Evolutionary conservation across 2,888 invertebrate species (phyloP).

Genomic region (Coleophora flavipennella): DNA sequence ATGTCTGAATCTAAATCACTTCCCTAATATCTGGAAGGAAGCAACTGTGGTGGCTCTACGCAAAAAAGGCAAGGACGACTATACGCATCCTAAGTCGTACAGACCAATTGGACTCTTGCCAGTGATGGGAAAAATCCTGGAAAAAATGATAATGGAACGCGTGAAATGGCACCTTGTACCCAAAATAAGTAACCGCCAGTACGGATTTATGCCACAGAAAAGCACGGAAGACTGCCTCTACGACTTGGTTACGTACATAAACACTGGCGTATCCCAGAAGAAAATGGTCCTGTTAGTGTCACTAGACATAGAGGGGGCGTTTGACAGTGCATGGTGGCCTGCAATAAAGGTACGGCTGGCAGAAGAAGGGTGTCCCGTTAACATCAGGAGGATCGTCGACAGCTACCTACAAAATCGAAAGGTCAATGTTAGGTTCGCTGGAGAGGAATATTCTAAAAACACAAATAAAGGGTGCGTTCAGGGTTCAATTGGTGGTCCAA

Average conservation of each 20-base stretch:
- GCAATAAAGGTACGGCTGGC: slow-evolving; percentile 6
- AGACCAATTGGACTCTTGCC: slow-evolving; percentile 11
- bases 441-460: background rate
- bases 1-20: slow-evolving; percentile 2
- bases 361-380: slow-evolving; percentile 6
- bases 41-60: slow-evolving; percentile 3
- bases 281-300: slow-evolving; percentile 5
- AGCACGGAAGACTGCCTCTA: slow-evolving; percentile 4
- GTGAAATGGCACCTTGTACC: slow-evolving; percentile 5
- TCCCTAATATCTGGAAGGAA: slow-evolving; percentile 8
- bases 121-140: slow-evolving; percentile 8
- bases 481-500: slow-evolving; percentile 13
- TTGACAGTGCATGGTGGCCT: slow-evolving; percentile 11
- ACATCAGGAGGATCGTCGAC: slow-evolving; percentile 4
- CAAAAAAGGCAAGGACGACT: slow-evolving; percentile 6
- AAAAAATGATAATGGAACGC: slow-evolving; percentile 8
- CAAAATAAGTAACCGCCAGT: slow-evolving; percentile 6
- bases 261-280: background rate
- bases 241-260: slow-evolving; percentile 3
- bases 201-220: slow-evolving; percentile 12
- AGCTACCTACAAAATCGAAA: slow-evolving; percentile 4
- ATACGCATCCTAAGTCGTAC: slow-evolving; percentile 3
- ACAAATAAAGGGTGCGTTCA: slow-evolving; percentile 10
- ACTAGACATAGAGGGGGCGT: slow-evolving; percentile 11
- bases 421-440: background rate